Base-by-base conservation (phyloP, 1,140 invertebrate genomes). In the Lepidotrigona ventralis region DNA sequence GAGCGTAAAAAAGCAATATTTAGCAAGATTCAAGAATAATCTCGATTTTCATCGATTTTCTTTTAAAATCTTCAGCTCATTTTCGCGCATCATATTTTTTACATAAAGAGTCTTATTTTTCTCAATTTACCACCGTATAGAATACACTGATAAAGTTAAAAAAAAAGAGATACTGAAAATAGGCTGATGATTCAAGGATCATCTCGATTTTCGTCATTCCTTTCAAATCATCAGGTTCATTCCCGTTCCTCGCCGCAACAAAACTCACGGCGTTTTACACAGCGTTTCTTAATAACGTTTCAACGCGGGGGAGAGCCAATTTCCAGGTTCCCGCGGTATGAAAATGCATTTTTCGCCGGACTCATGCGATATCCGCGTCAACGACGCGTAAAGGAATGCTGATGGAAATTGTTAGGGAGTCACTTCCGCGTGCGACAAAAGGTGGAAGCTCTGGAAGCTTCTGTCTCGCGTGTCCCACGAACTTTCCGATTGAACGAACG, bases 391-490 rank as follows among this genome's bases (percentile, higher is more conserved):
- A 87, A 81, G 85, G 85, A 84, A 87, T 60, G 86, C 58, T 63
- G 85, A 87, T 87, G 69, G 73, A 87, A 84, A 17, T 86, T 81
- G 77, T 87, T 84, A 87, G 78, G 75, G 60, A 71, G 79, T 73
- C 81, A 68, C 53, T 75, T 68, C 12, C n/a, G 21, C 23, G 66
- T n/a, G 60, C 64, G 19, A 19, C 29, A 74, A 63, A n/a, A 63
- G 9, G 21, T 29, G 19, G 39, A 39, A 39, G 39, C 39, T n/a
- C n/a, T 14, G 39, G 8, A 46, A 46, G 39, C 29, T 60, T 33
- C n/a, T 33, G 26, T 60, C 33, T 64, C 58, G 54, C 53, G 64
- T 63, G 19, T 39, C 11, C n/a, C 73, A 53, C 69, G 12, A 77
- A 88, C 53, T 39, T 53, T 51, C n/a, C 46, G 58, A 85, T 85